phyloP scores from a whole-genome alignment of 1,140 invertebrate genomes.

The Micrasema longulum region DNA sequence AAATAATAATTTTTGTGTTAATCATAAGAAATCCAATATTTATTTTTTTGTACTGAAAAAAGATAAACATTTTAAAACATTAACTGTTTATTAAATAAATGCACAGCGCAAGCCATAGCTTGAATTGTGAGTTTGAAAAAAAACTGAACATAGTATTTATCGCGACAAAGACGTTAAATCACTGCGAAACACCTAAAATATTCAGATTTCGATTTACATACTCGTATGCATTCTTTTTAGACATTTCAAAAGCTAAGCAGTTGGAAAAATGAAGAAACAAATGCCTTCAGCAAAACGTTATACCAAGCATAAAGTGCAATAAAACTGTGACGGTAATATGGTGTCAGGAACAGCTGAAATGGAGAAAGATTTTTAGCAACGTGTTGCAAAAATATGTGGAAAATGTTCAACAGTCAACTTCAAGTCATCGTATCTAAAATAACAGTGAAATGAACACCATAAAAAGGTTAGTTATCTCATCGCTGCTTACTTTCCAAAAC shows the following conservation, averaged over 20 bases:
- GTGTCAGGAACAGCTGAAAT: not conserved
- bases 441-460: no score
- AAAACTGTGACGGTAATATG: not conserved
- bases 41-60: no score
- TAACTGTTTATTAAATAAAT: no score
- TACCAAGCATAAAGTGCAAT: not conserved
- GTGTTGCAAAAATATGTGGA: not conserved
- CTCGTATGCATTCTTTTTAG: not conserved
- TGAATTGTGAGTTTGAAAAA: not conserved
- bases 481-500: no score
- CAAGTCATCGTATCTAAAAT: not conserved
- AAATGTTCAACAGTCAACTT: not conserved
- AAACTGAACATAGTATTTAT: no score
- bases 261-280: not conserved
- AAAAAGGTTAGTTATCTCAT: no score
- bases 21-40: no score
- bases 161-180: no score
- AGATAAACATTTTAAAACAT: no score
- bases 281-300: not conserved
- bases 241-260: not conserved
- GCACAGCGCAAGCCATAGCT: no score
- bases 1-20: no score
- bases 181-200: no score
- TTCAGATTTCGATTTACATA: not conserved
- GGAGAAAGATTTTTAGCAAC: not conserved